These are phyloP conservation scores for Lamellibrachia satsuma DNA, from an alignment of 2,888 invertebrate genomes.

Conservation along the genomic window DNA sequence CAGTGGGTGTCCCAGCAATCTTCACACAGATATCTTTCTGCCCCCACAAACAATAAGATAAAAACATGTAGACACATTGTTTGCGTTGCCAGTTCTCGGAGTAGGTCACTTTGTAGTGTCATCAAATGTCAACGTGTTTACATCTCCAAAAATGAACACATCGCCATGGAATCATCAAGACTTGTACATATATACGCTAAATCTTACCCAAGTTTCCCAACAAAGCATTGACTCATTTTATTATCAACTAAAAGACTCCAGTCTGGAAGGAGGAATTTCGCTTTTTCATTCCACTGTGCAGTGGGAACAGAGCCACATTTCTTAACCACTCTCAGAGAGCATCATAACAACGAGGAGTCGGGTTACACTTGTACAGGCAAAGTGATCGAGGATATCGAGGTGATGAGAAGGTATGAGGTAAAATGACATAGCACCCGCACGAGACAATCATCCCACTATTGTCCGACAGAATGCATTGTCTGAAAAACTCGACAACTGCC, in stretches of 20 bases:
- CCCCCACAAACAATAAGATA: not conserved
- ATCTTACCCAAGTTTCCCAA: not conserved
- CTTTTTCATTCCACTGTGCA: not conserved
- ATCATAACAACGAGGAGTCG: not conserved
- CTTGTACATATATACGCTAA: not conserved
- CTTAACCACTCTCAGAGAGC: not conserved
- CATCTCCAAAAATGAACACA: not conserved
- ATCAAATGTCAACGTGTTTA: not conserved
- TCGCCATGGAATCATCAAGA: not conserved
- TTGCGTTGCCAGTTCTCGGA: not conserved
- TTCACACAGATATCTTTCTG: not conserved
- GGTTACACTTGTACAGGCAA: not conserved
- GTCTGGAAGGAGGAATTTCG: not conserved
- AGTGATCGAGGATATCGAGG: not conserved
- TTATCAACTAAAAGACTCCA: not conserved
- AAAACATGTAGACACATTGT: not conserved
- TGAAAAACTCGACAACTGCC: not conserved
- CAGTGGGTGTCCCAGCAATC: not conserved
- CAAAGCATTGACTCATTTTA: slow-evolving; percentile 1
- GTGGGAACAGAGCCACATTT: not conserved
- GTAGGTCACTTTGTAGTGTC: not conserved
- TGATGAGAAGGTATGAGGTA: not conserved
- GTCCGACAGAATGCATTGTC: not conserved
- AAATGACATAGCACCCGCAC: not conserved
- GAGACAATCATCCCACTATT: not conserved